These are phyloP conservation scores for Ataeniobius toweri DNA, from an alignment of 2,797 vertebrate species.

Conservation along the genomic window DNA sequence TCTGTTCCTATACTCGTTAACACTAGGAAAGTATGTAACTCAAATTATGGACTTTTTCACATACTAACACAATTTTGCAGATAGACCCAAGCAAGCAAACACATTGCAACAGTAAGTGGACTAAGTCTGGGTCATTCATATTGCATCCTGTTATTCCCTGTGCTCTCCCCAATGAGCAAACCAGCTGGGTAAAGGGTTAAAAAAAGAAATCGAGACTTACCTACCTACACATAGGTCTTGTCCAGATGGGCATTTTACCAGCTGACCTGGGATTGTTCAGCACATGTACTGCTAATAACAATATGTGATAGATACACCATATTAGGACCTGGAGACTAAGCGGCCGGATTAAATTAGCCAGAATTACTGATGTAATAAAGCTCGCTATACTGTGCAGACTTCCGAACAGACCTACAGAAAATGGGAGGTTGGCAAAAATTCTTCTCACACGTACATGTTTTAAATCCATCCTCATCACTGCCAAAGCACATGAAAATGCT, in stretches of 20 bases:
- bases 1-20: not conserved
- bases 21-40: not conserved
- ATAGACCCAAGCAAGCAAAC: not conserved
- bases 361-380: constrained; percentile 5
- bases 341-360: constrained; percentile 8
- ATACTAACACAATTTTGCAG: not conserved
- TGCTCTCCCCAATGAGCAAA: not conserved
- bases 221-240: not conserved
- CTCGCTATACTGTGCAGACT: not conserved
- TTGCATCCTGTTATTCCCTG: not conserved
- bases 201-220: not conserved
- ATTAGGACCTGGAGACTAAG: constrained; percentile 10
- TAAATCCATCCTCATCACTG: not conserved
- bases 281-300: not conserved
- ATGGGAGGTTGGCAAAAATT: not conserved
- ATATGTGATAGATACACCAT: not conserved
- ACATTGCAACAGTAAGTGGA: not conserved
- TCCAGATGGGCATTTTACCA: not conserved
- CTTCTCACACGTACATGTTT: not conserved
- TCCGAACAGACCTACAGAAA: constrained; percentile 2
- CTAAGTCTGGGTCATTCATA: not conserved
- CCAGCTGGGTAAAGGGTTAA: too few species aligned
- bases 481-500: not conserved
- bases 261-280: not conserved
- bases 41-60: not conserved